Base-by-base conservation (phyloP, 1,140 invertebrate genomes). In the Drosophila murphyi region DNA sequence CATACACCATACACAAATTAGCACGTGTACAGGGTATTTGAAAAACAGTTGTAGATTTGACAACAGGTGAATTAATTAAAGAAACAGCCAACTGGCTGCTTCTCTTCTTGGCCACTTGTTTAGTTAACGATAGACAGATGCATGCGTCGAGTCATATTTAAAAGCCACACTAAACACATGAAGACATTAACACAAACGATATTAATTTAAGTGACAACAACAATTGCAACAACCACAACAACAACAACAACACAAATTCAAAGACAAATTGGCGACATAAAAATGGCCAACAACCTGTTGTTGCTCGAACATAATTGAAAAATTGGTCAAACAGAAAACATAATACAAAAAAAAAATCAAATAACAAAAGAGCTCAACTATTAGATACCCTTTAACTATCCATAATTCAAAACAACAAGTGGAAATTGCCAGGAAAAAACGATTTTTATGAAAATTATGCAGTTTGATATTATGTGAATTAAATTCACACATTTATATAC, bases 1-100 rank as follows among this genome's bases (percentile, higher is more conserved):
- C 2, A 48, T n/a, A 48, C 4, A 3, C 3, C 12, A 29, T 5
- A 12, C 20, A 48, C 6, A 48, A 55, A 6, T 55, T 55, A 39
- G 0, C 20, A 39, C 3, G 12, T 37, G n/a, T 45, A 31, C 48
- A 70, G 67, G 67, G 67, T 70, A 70, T 61, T 72, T n/a, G 59
- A 68, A 57, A 67, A 72, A 72, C 56, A 72, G 34, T 57, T 64
- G 51, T 61, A 39, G 64, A 77, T 82, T 83, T 83, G 69, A 82
- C 80, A 88, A 69, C 54, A 69, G 63, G 83, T 82, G 56, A 83
- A 89, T 87, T 88, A 88, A 87, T 87, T 80, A 83, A 77, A 55
- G 68, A 80, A 80, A 89, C 80, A 89, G 85, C 80, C 48, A 68
- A 61, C 50, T 32, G n/a, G 29, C 4, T 5, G 62, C 20, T 20